A percentile compares a stretch with the other conserved stretches of the same genome.
phyloP scores from a whole-genome alignment of 2,888 invertebrate species.

The Andricus curvator region DNA sequence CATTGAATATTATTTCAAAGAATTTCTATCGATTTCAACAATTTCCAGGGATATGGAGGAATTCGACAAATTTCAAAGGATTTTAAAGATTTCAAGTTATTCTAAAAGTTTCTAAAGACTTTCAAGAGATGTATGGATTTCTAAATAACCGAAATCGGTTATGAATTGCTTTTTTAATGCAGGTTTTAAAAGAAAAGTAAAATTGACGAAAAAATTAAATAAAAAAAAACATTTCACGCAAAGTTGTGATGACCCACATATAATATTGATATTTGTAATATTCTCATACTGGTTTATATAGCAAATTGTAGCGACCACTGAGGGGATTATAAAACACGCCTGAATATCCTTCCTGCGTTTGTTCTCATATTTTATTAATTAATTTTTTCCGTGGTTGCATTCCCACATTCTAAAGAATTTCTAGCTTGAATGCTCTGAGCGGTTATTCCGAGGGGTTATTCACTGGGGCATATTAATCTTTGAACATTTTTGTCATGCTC shows the following conservation, averaged over 20 bases:
- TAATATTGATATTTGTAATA: neutral
- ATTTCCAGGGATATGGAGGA: no score
- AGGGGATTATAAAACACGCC: neutral
- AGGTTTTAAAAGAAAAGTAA: no score
- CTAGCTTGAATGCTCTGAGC: neutral
- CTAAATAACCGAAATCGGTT: no score
- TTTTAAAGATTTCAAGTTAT: no score
- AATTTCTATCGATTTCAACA: no score
- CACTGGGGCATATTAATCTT: slow-evolving; percentile 21
- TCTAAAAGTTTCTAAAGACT: no score
- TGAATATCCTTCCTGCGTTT: neutral
- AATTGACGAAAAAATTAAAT: no score
- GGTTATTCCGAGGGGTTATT: slow-evolving; percentile 5
- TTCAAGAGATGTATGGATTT: no score
- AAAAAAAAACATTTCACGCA: no score
- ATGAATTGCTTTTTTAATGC: no score
- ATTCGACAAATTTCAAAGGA: no score
- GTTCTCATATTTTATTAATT: slow-evolving; percentile 4
- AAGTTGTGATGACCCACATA: neutral
- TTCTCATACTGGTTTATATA: neutral
- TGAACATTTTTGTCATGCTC: slow-evolving; percentile 18
- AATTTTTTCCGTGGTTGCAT: slow-evolving; percentile 2
- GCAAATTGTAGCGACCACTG: neutral
- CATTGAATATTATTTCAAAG: no score
- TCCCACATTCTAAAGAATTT: slow-evolving; percentile 9